A percentile compares a stretch with the other conserved stretches of the same genome.
phyloP scores from a whole-genome alignment of 2,888 invertebrate species.

The Galeruca laticollis region DNA sequence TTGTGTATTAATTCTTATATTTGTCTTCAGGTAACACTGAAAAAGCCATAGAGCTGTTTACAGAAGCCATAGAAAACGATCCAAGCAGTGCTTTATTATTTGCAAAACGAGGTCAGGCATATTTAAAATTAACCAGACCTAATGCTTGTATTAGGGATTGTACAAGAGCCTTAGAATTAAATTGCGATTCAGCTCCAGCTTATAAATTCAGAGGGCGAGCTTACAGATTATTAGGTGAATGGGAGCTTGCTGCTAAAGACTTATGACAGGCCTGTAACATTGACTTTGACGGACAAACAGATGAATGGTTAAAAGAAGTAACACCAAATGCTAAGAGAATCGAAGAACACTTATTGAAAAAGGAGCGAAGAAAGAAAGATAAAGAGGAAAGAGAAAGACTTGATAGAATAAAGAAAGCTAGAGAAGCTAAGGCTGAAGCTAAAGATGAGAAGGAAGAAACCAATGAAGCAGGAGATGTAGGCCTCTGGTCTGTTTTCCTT shows the following conservation, averaged over 20 bases:
- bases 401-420: conserved; percentile 73
- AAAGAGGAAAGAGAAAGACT: conserved; percentile 72
- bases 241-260: conserved; percentile 89
- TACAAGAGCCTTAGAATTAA: conserved; percentile 85
- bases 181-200: conserved; percentile 92
- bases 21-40: conserved; percentile 71
- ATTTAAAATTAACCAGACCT: conserved; percentile 85
- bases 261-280: conserved; percentile 90
- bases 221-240: conserved; percentile 86
- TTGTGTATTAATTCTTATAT: neutral
- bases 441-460: conserved; percentile 41
- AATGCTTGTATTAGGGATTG: conserved; percentile 95
- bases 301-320: conserved; percentile 92
- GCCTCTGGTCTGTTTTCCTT: too few relatives aligned
- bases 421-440: conserved; percentile 71
- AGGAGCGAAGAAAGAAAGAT: conserved; percentile 83
- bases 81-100: conserved; percentile 84
- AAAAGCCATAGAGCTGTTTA: conserved; percentile 83
- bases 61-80: conserved; percentile 87
- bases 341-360: conserved; percentile 86
- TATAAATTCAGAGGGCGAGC: conserved; percentile 95
- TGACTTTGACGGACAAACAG: conserved; percentile 93
- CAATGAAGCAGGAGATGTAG: conserved; percentile 49
- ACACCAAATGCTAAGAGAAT: conserved; percentile 92
- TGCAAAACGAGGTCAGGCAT: conserved; percentile 91